A percentile compares a stretch with the other conserved stretches of the same genome.
Evolutionary conservation across 2,888 invertebrate species (phyloP).

Genomic region (Electrophaes corylata): DNA sequence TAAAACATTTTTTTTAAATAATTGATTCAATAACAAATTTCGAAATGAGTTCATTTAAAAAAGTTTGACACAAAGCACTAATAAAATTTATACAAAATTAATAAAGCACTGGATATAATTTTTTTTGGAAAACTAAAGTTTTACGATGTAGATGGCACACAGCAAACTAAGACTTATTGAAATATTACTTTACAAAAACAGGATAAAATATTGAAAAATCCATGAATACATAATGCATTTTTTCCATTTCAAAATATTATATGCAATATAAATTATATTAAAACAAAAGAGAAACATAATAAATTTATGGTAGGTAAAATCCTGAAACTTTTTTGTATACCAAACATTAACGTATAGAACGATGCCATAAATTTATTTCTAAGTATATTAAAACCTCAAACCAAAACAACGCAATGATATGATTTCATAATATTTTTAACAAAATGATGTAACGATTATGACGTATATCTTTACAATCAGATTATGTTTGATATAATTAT

Average conservation of each 20-base stretch:
- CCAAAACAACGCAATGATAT: no score
- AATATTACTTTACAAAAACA: conserved; percentile 14
- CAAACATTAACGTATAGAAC: no score
- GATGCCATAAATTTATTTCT: no score
- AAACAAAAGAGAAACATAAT: no score
- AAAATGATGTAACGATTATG: background rate
- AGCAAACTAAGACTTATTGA: conserved; percentile 16
- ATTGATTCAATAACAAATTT: background rate
- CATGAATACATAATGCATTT: no score
- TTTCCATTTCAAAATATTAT: no score
- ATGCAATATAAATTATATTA: no score
- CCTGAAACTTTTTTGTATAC: no score
- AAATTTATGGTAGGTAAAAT: no score
- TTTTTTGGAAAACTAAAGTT: conserved; percentile 5
- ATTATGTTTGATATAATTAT: background rate
- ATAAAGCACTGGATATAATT: conserved; percentile 15
- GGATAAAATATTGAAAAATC: no score
- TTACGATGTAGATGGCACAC: conserved; percentile 25
- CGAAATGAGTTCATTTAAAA: background rate
- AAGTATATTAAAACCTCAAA: no score
- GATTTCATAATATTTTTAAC: background rate
- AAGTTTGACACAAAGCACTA: conserved; percentile 7
- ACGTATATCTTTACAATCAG: background rate
- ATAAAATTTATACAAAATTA: conserved; percentile 8
- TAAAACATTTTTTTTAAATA: conserved; percentile 34